Percentiles rank a stretch among this genome's conserved stretches.
These are phyloP conservation scores for Orthochromis indermauri DNA, from an alignment of 2,113 vertebrate species.

Conservation along the genomic window DNA sequence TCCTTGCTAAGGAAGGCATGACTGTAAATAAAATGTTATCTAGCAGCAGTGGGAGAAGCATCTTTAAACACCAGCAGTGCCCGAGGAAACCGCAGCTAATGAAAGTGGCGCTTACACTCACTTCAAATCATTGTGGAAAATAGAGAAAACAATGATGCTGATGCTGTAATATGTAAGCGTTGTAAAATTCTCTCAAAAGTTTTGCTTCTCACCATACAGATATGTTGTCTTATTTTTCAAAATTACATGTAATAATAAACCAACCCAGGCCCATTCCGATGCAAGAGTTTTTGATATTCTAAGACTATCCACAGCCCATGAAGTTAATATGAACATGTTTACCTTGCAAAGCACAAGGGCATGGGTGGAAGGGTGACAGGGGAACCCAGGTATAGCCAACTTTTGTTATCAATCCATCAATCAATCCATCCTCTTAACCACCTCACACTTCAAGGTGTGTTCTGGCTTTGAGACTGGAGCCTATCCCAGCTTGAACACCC, in stretches of 20 bases:
- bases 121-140: background rate
- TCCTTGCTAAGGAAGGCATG: conserved; percentile 21
- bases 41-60: background rate
- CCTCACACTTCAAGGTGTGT: background rate
- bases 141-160: background rate
- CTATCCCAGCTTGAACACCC: background rate
- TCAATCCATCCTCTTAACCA: background rate
- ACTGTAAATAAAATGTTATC: conserved; percentile 40
- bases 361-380: background rate
- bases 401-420: background rate
- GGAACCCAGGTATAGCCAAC: background rate
- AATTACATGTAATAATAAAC: background rate
- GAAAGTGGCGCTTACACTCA: background rate
- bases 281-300: background rate
- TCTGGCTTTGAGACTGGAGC: background rate
- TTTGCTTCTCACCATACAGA: background rate
- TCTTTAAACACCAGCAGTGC: background rate
- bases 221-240: background rate
- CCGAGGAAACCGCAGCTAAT: background rate
- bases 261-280: background rate
- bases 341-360: background rate
- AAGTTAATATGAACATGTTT: background rate
- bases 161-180: background rate
- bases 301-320: background rate
- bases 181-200: background rate